phyloP scores from a whole-genome alignment of 2,797 vertebrate species.

The Xenentodon cancila region DNA sequence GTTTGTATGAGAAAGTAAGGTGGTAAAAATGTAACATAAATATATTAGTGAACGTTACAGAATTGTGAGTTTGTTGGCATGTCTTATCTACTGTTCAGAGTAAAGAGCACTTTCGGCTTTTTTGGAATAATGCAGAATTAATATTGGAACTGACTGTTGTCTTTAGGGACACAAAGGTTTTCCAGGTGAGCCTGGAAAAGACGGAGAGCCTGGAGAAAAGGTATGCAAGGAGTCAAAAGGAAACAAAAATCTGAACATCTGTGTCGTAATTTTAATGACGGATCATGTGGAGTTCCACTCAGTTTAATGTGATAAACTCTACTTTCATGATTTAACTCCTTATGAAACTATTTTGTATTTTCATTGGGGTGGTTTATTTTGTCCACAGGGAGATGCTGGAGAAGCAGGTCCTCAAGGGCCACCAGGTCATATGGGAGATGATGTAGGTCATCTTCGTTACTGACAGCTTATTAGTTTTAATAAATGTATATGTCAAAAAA shows the following conservation, averaged over 20 bases:
- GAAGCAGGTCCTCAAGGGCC: slow-evolving; percentile 70
- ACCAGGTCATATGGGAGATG: slow-evolving; percentile 81
- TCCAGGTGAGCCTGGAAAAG: slow-evolving; percentile 71
- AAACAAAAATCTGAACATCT: neutral
- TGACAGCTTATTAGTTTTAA: neutral
- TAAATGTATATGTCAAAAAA: neutral
- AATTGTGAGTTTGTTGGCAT: too few species aligned
- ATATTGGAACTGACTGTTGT: neutral
- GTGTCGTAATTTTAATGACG: neutral
- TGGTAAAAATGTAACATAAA: too few species aligned
- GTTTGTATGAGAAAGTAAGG: too few species aligned
- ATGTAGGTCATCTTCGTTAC: slow-evolving; percentile 65
- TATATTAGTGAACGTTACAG: too few species aligned
- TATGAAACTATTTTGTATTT: too few species aligned
- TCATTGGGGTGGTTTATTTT: slow-evolving; percentile 1
- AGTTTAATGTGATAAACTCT: slow-evolving; percentile 6
- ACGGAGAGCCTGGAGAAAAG: slow-evolving; percentile 78
- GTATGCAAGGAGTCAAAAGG: slow-evolving; percentile 44
- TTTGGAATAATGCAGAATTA: too few species aligned
- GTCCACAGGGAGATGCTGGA: slow-evolving; percentile 78
- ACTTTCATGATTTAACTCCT: slow-evolving; percentile 8
- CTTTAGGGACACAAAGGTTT: slow-evolving; percentile 82
- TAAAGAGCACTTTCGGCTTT: too few species aligned
- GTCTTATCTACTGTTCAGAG: too few species aligned
- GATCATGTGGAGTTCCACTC: too few species aligned